phyloP scores from a whole-genome alignment of 2,113 vertebrate genomes.

The Edolisoma coerulescens region DNA sequence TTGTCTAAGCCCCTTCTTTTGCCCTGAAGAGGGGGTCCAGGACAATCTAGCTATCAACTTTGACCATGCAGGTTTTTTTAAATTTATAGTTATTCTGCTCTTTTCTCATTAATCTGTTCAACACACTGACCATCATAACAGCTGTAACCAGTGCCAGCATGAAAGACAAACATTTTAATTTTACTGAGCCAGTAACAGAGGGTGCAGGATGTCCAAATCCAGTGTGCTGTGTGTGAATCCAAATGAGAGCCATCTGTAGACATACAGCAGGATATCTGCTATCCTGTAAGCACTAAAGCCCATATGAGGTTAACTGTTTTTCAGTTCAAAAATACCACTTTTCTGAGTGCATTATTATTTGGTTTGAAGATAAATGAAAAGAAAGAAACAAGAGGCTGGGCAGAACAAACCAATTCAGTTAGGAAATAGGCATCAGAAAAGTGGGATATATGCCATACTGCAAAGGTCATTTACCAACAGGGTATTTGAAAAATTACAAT shows the following conservation, averaged over 20 bases:
- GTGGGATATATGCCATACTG: slow-evolving; percentile 17
- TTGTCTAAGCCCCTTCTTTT: neutral
- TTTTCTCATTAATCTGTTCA: neutral
- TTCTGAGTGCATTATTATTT: slow-evolving; percentile 41
- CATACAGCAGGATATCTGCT: neutral
- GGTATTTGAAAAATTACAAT: slow-evolving; percentile 44
- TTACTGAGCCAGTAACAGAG: neutral
- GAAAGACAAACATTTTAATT: neutral
- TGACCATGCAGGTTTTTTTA: neutral
- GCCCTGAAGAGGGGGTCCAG: neutral
- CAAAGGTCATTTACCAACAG: slow-evolving; percentile 52
- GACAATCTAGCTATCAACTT: neutral
- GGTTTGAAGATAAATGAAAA: slow-evolving; percentile 62
- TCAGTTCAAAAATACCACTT: slow-evolving; percentile 51
- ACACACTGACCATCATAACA: neutral
- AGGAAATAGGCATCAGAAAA: slow-evolving; percentile 56
- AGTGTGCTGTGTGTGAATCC: neutral
- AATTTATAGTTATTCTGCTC: neutral
- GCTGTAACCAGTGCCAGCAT: neutral
- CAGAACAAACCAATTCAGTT: slow-evolving; percentile 58
- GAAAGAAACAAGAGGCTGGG: slow-evolving; percentile 40
- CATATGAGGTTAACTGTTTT: slow-evolving; percentile 36
- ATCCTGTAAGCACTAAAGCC: neutral
- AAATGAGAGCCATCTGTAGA: slow-evolving; percentile 59
- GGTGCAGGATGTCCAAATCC: neutral